Percentiles rank a stretch among this genome's conserved stretches.
Conservation (phyloP, 1,140 invertebrate genomes). For the Stegodyphus dumicola region DNA sequence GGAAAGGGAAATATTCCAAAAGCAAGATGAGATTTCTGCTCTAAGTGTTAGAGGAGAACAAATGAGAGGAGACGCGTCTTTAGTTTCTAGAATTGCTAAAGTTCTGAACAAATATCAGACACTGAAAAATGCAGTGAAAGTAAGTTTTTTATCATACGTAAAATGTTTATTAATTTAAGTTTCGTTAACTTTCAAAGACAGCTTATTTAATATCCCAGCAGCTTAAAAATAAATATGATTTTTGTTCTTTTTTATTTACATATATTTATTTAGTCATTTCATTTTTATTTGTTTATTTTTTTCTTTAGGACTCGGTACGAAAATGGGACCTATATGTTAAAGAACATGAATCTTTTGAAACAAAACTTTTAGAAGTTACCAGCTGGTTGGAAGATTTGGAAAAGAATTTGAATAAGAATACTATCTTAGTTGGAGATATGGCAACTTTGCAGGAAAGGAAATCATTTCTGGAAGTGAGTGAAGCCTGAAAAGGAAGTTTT, state of each 20-base stretch:
- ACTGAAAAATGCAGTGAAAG: slow-evolving; percentile 83
- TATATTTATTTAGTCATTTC: too few relatives aligned
- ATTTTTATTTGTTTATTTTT: not conserved
- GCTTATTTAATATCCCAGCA: too few relatives aligned
- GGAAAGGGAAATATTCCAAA: slow-evolving; percentile 79
- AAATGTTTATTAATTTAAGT: too few relatives aligned
- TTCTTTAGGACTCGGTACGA: slow-evolving; percentile 67
- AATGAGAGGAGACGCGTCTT: slow-evolving; percentile 81
- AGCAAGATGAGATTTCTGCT: slow-evolving; percentile 78
- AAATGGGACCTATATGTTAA: slow-evolving; percentile 85
- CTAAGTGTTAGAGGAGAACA: slow-evolving; percentile 77
- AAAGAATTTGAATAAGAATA: slow-evolving; percentile 79
- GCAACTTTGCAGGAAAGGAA: slow-evolving; percentile 85
- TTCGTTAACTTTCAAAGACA: not conserved
- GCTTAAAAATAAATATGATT: too few relatives aligned
- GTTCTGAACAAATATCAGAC: slow-evolving; percentile 86
- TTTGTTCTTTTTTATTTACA: too few relatives aligned
- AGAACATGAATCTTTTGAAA: slow-evolving; percentile 86
- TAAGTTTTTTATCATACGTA: slow-evolving; percentile 62
- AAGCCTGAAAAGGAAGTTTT: too few relatives aligned
- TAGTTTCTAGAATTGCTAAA: slow-evolving; percentile 81
- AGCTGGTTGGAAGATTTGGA: slow-evolving; percentile 80
- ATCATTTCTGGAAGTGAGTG: slow-evolving; percentile 76
- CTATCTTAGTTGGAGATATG: slow-evolving; percentile 88
- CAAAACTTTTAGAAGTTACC: slow-evolving; percentile 80